Conservation (phyloP, 2,888 invertebrate genomes). For the Automeris io region DNA sequence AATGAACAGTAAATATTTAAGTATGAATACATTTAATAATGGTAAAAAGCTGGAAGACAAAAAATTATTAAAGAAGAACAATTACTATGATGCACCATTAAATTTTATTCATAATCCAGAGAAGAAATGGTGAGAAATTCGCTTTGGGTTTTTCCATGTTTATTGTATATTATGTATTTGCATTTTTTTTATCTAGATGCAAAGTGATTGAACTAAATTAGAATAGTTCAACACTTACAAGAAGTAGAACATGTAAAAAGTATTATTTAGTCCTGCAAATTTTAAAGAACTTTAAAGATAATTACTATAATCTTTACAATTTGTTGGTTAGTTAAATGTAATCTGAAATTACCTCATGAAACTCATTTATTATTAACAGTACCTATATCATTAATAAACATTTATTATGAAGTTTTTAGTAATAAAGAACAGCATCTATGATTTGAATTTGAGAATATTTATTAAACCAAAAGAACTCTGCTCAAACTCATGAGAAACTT, state of each 20-base stretch:
- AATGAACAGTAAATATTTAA: conserved; percentile 16
- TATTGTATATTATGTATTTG: too few species aligned
- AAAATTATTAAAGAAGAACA: conserved; percentile 15
- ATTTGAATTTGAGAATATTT: too few species aligned
- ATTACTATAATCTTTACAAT: background rate
- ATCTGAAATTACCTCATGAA: background rate
- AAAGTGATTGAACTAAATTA: too few species aligned
- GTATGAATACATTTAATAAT: conserved; percentile 15
- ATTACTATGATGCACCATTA: conserved; percentile 15
- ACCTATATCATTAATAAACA: background rate
- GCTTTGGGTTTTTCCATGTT: too few species aligned
- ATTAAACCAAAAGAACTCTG: too few species aligned
- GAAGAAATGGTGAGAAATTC: conserved; percentile 35
- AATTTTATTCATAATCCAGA: conserved; percentile 17
- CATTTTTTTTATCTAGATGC: too few species aligned
- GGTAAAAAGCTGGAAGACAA: conserved; percentile 12
- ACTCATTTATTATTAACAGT: conserved; percentile 1
- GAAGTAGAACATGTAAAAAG: too few species aligned
- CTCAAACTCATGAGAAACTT: too few species aligned
- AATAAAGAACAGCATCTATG: too few species aligned
- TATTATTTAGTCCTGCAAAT: too few species aligned
- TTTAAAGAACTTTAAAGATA: conserved; percentile 7
- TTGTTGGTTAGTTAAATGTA: conserved; percentile 1
- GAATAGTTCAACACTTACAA: too few species aligned
- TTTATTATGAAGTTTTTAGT: too few species aligned